Percentiles rank a stretch among this genome's conserved stretches.
Evolutionary conservation across 2,888 invertebrate genomes (phyloP).

Genomic region (Aromia moschata): DNA sequence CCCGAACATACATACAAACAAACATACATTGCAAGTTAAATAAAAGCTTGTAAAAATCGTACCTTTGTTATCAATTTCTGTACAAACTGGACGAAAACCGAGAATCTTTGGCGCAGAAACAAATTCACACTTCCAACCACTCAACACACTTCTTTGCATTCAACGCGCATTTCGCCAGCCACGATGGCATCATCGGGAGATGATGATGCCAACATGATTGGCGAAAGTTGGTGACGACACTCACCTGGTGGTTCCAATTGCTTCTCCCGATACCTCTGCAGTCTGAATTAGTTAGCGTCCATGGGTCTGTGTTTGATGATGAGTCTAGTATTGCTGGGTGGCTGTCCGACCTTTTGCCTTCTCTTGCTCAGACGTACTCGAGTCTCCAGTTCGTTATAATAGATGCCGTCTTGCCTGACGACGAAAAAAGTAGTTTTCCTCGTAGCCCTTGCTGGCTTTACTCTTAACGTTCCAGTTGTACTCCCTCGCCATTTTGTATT

Average conservation of each 20-base stretch:
- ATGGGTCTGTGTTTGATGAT: constrained; percentile 91
- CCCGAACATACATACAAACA: too few species aligned
- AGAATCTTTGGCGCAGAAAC: too few species aligned
- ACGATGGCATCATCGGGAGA: too few species aligned
- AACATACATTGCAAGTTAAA: too few species aligned
- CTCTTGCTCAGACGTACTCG: constrained; percentile 94
- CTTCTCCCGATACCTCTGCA: constrained; percentile 86
- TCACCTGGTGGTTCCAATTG: constrained; percentile 86
- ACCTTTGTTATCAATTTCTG: too few species aligned
- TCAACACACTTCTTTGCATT: too few species aligned
- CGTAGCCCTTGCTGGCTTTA: constrained; percentile 79
- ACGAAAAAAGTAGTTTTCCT: constrained; percentile 98
- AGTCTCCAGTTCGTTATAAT: constrained; percentile 95
- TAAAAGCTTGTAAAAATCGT: too few species aligned
- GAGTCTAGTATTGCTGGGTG: constrained; percentile 79
- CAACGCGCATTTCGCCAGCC: too few species aligned
- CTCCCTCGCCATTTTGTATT: constrained; percentile 96
- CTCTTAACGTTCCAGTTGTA: constrained; percentile 99
- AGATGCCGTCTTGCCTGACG: constrained; percentile 88
- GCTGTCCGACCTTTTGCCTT: constrained; percentile 75
- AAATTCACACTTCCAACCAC: too few species aligned
- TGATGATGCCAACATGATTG: too few species aligned
- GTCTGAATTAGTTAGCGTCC: constrained; percentile 83
- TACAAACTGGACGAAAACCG: too few species aligned
- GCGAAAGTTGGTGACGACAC: constrained; percentile 3